Evolutionary conservation across 2,797 vertebrate species (phyloP), one percentile per base, ranked within the genome.

Genomic region (Danio kyathit): DNA sequence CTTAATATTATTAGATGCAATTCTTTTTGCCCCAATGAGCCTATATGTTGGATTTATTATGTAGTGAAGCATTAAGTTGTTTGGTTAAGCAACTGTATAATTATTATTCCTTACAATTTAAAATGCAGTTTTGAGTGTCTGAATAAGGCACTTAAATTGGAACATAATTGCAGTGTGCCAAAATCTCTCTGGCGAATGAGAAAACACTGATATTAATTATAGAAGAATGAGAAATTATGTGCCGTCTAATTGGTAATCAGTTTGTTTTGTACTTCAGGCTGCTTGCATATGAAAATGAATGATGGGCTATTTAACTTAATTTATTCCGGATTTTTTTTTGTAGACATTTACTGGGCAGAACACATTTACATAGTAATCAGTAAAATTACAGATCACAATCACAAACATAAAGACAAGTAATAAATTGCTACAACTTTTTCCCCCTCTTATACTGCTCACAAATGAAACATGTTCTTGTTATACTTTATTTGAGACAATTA

Each of bases 181-280:
- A 79, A 78, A 85, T 83, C 75, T 46, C 57, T 69, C 63, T 74
- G 46, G n/a, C 14, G 65, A 84, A 83, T 84, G 82, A 78, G 43
- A 84, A 78, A 83, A 81, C 61, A 79, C 66, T 74, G 83, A 76
- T 81, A 84, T 84, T 83, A 84, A 76, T 83, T 71, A 76, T 72
- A 84, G 78, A 82, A 79, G 75, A 79, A 84, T 86, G 80, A 83
- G 65, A 81, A 79, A 86, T 85, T 75, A 72, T 66, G 74, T 71
- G 52, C 41, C 56, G 46, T 82, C 74, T 84, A 83, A 83, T 84
- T 87, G 84, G 71, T 83, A 84, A 87, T 87, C 81, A 82, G 77
- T 83, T 85, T 84, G 56, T 81, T 81, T 81, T 81, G 67, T 83
- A 84, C 80, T 84, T 69, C 71, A 54, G 59, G 73, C 76, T 76